Base-by-base conservation (phyloP, 2,113 vertebrate genomes). In the Entosphenus tridentatus region DNA sequence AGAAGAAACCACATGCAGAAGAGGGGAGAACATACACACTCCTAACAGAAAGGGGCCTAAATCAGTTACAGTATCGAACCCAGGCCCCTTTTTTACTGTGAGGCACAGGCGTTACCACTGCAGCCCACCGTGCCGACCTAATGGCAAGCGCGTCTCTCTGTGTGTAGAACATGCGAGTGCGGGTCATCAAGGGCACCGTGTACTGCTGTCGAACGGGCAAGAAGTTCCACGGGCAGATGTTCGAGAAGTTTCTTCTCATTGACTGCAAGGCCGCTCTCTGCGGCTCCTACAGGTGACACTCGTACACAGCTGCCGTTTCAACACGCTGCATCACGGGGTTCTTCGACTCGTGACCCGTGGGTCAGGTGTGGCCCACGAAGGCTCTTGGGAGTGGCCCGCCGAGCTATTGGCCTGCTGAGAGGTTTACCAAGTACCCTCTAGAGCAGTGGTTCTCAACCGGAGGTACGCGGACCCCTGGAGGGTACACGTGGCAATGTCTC, bases 191-290 rank as follows among this genome's bases (percentile, higher is more conserved):
- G 68, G 92, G 89, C 10, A 68, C 80, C 5, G 89, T 89, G 67
- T 81, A 93, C 73, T 79, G 76, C 65, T 75, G 86, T 81, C 81
- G 86, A 8, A 76, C 77, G 55, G 92, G 92, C 39, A 39, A 39
- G 13, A 86, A 80, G 74, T 76, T 96, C 56, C 84, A 77, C 57
- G 92, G 92, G 39, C 81, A 80, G 0, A 4, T 95, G 72, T 78
- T 81, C 67, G 83, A 82, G 9, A 87, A 82, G 70, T 97, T 95
- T 81, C 82, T 97, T 76, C 81, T 97, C 80, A 82, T 96, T 3
- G 91, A 97, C 69, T 88, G 88, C 68, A 88, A 95, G 58, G 91
- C 89, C 77, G 89, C 93, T 9, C 77, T 83, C 72, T 92, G 87
- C 11, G 92, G 92, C 57, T 87, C 89, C 2, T 96, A 89, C 79